A percentile compares a stretch with the other conserved stretches of the same genome.
Conservation (phyloP, 2,888 invertebrate species). For the Hirtodrosophila alboralis region DNA sequence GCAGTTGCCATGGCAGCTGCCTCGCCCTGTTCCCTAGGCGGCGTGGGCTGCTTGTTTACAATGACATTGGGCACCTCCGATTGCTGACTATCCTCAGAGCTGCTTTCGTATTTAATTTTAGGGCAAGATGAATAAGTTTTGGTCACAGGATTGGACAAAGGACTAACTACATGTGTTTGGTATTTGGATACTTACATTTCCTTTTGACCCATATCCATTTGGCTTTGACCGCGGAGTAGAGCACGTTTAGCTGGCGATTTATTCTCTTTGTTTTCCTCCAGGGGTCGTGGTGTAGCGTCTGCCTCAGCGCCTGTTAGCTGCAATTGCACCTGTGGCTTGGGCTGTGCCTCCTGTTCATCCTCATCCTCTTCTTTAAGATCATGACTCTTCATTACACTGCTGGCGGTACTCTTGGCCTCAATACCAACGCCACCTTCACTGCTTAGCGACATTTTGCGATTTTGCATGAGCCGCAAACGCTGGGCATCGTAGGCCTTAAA, state of each 20-base stretch:
- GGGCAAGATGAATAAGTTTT: conserved; percentile 32
- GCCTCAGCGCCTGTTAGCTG: conserved; percentile 56
- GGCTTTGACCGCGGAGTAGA: conserved; percentile 81
- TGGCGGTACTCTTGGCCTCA: conserved; percentile 64
- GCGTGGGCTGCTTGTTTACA: conserved; percentile 79
- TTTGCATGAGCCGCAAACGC: conserved; percentile 85
- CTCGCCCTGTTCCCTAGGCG: conserved; percentile 60
- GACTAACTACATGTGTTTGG: not conserved
- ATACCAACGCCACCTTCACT: conserved; percentile 75
- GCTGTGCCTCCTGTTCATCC: conserved; percentile 47
- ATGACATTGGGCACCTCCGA: conserved; percentile 65
- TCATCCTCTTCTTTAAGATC: conserved; percentile 80
- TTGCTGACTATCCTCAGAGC: conserved; percentile 53
- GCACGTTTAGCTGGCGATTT: conserved; percentile 72
- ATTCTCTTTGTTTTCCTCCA: conserved; percentile 80
- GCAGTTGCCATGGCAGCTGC: conserved; percentile 27
- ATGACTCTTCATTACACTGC: conserved; percentile 64
- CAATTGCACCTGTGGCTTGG: conserved; percentile 46
- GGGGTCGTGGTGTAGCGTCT: conserved; percentile 47
- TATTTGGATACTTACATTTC: conserved; percentile 80
- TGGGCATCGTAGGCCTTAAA: conserved; percentile 92
- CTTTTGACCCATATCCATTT: conserved; percentile 79
- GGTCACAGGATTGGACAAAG: conserved; percentile 24
- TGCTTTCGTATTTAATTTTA: conserved; percentile 36
- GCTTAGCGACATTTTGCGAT: conserved; percentile 81